A percentile compares a stretch with the other conserved stretches of the same genome.
Conservation (phyloP, 2,797 vertebrate genomes). For the Bradypodion pumilum region DNA sequence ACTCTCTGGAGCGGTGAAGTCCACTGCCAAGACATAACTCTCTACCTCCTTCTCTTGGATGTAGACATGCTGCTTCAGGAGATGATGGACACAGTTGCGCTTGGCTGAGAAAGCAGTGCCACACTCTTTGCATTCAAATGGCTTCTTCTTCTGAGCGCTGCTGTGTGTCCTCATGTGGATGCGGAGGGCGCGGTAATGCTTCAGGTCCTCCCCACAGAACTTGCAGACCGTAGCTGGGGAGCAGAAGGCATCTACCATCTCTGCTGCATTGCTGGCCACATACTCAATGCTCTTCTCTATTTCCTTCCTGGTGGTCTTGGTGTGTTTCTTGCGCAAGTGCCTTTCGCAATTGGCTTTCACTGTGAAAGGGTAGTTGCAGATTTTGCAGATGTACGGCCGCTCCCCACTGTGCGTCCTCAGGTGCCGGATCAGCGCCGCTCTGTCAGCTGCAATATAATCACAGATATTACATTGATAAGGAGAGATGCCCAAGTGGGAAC, state of each 20-base stretch:
- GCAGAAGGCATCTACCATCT: constrained; percentile 82
- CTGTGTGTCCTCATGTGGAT: constrained; percentile 94
- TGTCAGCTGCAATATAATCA: constrained; percentile 94
- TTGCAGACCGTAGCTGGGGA: constrained; percentile 85
- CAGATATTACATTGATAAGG: constrained; percentile 97
- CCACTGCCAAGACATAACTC: constrained; percentile 84
- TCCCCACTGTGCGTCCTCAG: constrained; percentile 95
- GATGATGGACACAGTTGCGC: constrained; percentile 94
- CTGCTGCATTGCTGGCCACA: constrained; percentile 82
- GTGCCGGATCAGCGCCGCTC: constrained; percentile 94
- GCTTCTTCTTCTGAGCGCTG: constrained; percentile 89
- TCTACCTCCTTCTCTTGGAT: constrained; percentile 93
- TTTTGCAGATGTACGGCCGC: constrained; percentile 93
- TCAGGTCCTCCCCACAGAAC: constrained; percentile 90
- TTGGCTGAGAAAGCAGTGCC: constrained; percentile 91
- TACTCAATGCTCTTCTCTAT: constrained; percentile 98
- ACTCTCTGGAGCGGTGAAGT: constrained; percentile 68
- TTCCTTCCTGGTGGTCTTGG: constrained; percentile 93
- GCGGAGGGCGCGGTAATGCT: constrained; percentile 90
- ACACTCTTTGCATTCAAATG: constrained; percentile 92
- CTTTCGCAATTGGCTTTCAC: constrained; percentile 99
- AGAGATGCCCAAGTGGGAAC: constrained; percentile 92
- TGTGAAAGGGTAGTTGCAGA: constrained; percentile 97
- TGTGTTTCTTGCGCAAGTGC: constrained; percentile 96
- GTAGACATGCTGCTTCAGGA: constrained; percentile 93